Percentiles rank a stretch among this genome's conserved stretches.
These are phyloP conservation scores for Gambusia holbrooki DNA, from an alignment of 2,113 vertebrate species.

Conservation along the genomic window DNA sequence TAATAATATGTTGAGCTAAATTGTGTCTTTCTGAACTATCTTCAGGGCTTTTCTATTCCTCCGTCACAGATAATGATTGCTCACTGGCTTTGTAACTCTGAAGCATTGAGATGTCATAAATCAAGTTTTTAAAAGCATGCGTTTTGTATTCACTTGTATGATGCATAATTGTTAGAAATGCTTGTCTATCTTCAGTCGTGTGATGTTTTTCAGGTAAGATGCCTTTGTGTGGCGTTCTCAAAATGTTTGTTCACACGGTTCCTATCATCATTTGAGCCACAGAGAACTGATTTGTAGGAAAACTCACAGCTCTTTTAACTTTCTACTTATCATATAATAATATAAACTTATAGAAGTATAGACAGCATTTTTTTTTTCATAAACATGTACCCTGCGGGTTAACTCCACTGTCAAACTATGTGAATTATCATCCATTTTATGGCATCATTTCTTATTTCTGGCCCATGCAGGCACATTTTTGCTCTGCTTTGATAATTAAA, in stretches of 20 bases:
- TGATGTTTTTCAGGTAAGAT: conserved; percentile 6
- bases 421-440: conserved; percentile 26
- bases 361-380: conserved; percentile 18
- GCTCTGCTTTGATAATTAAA: conserved; percentile 42
- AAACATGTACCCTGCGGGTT: conserved; percentile 5
- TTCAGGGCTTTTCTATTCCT: conserved; percentile 58
- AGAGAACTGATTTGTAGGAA: not conserved
- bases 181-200: conserved; percentile 20
- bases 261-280: not conserved
- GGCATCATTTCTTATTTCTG: conserved; percentile 37
- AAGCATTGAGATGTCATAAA: conserved; percentile 49
- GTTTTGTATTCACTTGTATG: conserved; percentile 35
- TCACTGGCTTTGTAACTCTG: conserved; percentile 31
- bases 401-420: conserved; percentile 27
- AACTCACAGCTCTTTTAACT: conserved; percentile 2
- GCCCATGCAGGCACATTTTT: conserved; percentile 45
- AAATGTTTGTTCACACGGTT: conserved; percentile 9
- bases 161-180: conserved; percentile 26
- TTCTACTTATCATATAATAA: conserved; percentile 17
- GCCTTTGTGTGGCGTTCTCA: not conserved
- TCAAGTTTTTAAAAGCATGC: conserved; percentile 51
- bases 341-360: conserved; percentile 29
- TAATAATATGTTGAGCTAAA: conserved; percentile 53
- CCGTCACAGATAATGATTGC: conserved; percentile 55
- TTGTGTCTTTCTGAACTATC: conserved; percentile 62